phyloP scores from a whole-genome alignment of 2,113 vertebrate genomes.

The Fukomys damarensis region DNA sequence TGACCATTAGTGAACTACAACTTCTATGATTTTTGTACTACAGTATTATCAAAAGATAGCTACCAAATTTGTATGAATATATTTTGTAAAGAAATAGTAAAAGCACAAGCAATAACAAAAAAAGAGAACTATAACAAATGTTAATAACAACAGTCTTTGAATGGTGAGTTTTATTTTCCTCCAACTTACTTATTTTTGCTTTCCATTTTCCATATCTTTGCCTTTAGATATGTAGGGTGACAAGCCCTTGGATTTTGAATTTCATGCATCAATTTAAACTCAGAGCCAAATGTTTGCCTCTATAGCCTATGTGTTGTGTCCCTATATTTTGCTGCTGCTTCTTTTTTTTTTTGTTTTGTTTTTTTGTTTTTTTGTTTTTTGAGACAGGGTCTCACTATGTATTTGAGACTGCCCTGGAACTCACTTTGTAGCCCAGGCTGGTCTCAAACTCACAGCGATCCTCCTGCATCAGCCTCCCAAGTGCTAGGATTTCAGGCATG shows the following conservation, averaged over 20 bases:
- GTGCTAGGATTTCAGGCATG: too few species aligned
- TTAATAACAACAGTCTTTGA: not conserved
- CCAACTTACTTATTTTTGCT: not conserved
- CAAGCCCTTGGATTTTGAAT: not conserved
- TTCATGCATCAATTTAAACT: not conserved
- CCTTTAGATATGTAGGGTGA: not conserved
- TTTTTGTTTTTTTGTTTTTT: too few species aligned
- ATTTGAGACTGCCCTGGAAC: too few species aligned
- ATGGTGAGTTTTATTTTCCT: not conserved
- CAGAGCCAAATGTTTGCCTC: not conserved
- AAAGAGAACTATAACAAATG: not conserved
- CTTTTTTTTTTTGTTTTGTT: too few species aligned
- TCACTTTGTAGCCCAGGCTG: too few species aligned
- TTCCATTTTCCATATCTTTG: not conserved
- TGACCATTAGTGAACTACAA: too few species aligned
- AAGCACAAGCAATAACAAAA: not conserved
- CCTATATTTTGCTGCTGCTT: not conserved
- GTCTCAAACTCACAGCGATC: too few species aligned
- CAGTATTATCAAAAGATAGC: not conserved
- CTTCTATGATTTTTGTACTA: not conserved
- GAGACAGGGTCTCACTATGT: too few species aligned
- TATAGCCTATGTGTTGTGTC: not conserved
- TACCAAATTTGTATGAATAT: not conserved
- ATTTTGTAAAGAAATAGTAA: not conserved
- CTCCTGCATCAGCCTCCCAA: too few species aligned